Base-by-base conservation (phyloP, 2,797 vertebrate species). In the Clarias laeviceps region DNA sequence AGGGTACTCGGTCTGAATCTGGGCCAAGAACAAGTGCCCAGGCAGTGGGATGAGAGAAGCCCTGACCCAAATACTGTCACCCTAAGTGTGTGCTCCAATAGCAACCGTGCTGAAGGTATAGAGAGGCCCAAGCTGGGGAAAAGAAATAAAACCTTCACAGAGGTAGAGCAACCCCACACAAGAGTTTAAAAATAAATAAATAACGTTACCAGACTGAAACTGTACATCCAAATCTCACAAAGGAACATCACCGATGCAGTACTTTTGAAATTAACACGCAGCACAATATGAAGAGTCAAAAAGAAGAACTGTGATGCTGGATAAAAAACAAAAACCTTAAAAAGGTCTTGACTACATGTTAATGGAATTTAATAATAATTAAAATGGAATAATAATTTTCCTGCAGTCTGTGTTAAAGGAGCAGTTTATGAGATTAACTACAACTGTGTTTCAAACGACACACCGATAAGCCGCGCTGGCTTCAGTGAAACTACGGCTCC, bases 31-130 rank as follows among this genome's bases (percentile, higher is more conserved):
- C 66, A 65, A 56, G 74, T 27, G 2, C 79, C 37, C 17, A 74
- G 14, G 45, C 27, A 57, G 66, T 45, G 11, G 56, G 22, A 65
- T 24, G 29, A 66, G 76, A 40, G 65, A 65, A 34, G 32, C 86
- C 2, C 12, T 86, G 88, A 88, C 88, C 85, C 85, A 90, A 85
- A 90, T 90, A 86, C 89, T 83, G 80, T 54, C 61, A 80, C 72
- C 4, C 22, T 24, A 76, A 56, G 73, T 22, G 73, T 79, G 72
- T 66, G 29, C 68, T 85, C 78, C 84, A 86, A 72, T 80, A 70
- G 85, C 77, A 84, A 85, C 64, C 17, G 32, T 72, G 74, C 61
- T 77, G 14, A 80, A 66, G 82, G 9, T 50, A 72, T 17, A 82
- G 72, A 83, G 72, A 82, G 57, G 82, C 70, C 72, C 50, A 66